These are phyloP conservation scores for Aspidoscelis tigris DNA, from an alignment of 2,113 vertebrate genomes.

Conservation along the genomic window DNA sequence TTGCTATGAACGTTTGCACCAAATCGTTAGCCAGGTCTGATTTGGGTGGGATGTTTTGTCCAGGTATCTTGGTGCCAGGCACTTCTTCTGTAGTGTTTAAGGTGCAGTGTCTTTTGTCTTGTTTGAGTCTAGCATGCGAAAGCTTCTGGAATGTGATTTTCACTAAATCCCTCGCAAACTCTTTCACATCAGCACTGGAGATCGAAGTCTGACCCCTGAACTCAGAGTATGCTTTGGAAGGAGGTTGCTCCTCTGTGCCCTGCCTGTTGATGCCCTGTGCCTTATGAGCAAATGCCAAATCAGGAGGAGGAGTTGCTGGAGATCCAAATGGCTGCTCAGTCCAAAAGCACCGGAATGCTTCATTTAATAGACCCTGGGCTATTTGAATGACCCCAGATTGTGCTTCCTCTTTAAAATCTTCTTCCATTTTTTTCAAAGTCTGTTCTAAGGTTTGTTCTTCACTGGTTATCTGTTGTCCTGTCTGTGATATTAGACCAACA, in stretches of 20 bases:
- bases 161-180: not conserved
- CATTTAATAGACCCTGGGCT: slow-evolving; percentile 3
- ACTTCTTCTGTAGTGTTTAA: not conserved
- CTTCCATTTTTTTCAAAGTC: slow-evolving; percentile 16
- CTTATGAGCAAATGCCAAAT: not conserved
- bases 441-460: not conserved
- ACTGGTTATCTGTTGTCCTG: not conserved
- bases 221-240: not conserved
- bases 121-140: not conserved
- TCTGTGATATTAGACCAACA: not conserved
- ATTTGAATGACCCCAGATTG: not conserved
- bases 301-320: not conserved
- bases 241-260: not conserved
- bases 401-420: slow-evolving; percentile 7
- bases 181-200: not conserved
- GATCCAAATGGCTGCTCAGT: not conserved
- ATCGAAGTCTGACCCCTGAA: not conserved
- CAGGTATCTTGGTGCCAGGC: not conserved
- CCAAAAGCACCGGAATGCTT: slow-evolving; percentile 20
- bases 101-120: not conserved
- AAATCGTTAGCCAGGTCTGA: slow-evolving; percentile 4
- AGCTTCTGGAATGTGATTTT: slow-evolving; percentile 14
- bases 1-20: not conserved
- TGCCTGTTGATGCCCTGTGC: not conserved
- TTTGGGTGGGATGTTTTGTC: not conserved